Base-by-base conservation (phyloP, 2,797 vertebrate species). In the Sparidentex hasta region DNA sequence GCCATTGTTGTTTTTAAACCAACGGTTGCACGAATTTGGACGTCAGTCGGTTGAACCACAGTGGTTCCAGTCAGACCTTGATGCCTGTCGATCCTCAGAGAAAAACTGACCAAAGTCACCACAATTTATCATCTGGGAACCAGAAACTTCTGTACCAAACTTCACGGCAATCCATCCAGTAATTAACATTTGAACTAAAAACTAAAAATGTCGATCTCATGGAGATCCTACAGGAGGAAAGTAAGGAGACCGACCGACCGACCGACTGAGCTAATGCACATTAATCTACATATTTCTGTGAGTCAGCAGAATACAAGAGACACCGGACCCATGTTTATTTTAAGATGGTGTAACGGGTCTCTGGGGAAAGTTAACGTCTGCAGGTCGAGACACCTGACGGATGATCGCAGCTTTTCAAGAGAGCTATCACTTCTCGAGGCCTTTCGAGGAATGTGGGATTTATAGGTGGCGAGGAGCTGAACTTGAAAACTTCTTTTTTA, bases 341-440 rank as follows among this genome's bases (percentile, higher is more conserved):
- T 46, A 57, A 51, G 71, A 75, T n/a, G 41, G 51, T 66, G 51
- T 66, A 61, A 71, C 41, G 11, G 62, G 76, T 63, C 71, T 65
- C 33, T 17, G 25, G 50, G 65, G 55, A 61, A 64, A 33, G 47
- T 57, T n/a, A 14, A 0, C 29, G 62, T 78, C 43, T 2, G 0
- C 48, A 65, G 72, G 63, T 78, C 57, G 38, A 54, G 25, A 71
- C 69, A 61, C 51, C 58, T 48, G 74, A 71, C 62, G 57, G 74
- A 66, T 44, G 61, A 70, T 23, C 50, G 25, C 41, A 70, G 43
- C 33, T 51, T 25, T 52, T 61, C 55, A 56, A 56, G 29, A 70
- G 17, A 71, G 6, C 11, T 1, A 3, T 58, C 16, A 14, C 12
- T 25, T 33, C 38, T 7, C 23, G 65, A 58, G 56, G 55, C 65